Evolutionary conservation across 2,113 vertebrate genomes (phyloP), one percentile per base, ranked within the genome.

Genomic region (Promerops cafer): DNA sequence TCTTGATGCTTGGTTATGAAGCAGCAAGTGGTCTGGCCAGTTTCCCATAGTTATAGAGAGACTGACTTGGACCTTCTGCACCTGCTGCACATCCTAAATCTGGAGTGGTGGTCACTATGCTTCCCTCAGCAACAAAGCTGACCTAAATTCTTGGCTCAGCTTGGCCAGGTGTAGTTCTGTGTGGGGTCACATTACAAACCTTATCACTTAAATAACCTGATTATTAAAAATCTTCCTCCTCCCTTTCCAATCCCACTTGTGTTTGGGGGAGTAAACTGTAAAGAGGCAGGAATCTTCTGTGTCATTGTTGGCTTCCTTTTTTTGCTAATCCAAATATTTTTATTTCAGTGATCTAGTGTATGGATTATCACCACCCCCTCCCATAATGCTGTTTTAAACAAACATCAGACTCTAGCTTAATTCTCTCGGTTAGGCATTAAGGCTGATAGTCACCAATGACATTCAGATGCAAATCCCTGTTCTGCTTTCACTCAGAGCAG

Each of bases 401-500:
- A 72, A 52, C 66, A 54, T 53, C 33, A 71, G 70, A 23, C 31
- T 69, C 61, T 30, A 35, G 31, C 50, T 85, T 88, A 85, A 92
- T 93, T 88, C 90, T 90, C 16, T 80, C 80, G 88, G 47, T 54
- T 53, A 70, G 75, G 87, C 59, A 90, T 92, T 97, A 93, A 66
- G 75, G 63, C 68, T 80, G 75, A 74, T n/a, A 57, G 66, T 69
- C 42, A 69, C 90, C 88, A 65, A 3, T 80, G 64, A 63, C 66
- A 74, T 91, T 82, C 85, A 95, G 82, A 85, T 72, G 66, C 87
- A 92, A 93, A 96, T 93, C 85, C 90, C 49, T 45, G 9, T 61
- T 92, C 63, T 90, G 85, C 63, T 92, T 93, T 83, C 68, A 35
- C 63, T 88, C 90, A 77, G 45, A 74, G 24, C 42, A 92, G 79